phyloP scores from a whole-genome alignment of 2,797 vertebrate species.

The Mareca strepera region DNA sequence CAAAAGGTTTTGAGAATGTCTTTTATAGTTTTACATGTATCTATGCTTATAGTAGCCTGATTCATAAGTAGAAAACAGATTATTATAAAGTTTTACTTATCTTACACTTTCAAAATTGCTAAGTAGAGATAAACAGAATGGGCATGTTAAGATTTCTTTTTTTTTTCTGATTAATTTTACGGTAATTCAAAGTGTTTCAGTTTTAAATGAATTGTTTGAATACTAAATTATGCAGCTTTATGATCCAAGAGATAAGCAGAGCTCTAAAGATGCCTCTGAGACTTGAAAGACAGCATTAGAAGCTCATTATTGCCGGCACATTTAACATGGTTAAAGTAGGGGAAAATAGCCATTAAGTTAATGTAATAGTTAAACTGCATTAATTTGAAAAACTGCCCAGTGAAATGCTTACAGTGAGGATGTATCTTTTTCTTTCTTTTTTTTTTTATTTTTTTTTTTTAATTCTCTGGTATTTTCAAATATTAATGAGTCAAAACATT shows the following conservation, averaged over 20 bases:
- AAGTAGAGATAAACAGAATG: slow-evolving; percentile 55
- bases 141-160: slow-evolving; percentile 64
- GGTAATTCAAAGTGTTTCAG: slow-evolving; percentile 75
- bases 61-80: neutral
- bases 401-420: slow-evolving; percentile 58
- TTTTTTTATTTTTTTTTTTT: too few species aligned
- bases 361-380: slow-evolving; percentile 85
- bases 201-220: slow-evolving; percentile 86
- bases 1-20: neutral
- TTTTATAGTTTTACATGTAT: neutral
- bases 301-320: slow-evolving; percentile 84
- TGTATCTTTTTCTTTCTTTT: neutral
- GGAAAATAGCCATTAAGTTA: slow-evolving; percentile 85
- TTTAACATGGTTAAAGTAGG: slow-evolving; percentile 85
- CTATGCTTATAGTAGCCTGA: neutral
- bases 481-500: slow-evolving; percentile 19
- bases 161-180: slow-evolving; percentile 77
- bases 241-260: slow-evolving; percentile 84
- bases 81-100: slow-evolving; percentile 37
- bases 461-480: neutral
- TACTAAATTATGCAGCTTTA: slow-evolving; percentile 85
- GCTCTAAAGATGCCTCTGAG: slow-evolving; percentile 84
- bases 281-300: slow-evolving; percentile 80
- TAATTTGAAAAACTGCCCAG: slow-evolving; percentile 80
- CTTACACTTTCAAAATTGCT: slow-evolving; percentile 51